phyloP scores from a whole-genome alignment of 2,113 vertebrate species.

The Hippocampus barbouri region DNA sequence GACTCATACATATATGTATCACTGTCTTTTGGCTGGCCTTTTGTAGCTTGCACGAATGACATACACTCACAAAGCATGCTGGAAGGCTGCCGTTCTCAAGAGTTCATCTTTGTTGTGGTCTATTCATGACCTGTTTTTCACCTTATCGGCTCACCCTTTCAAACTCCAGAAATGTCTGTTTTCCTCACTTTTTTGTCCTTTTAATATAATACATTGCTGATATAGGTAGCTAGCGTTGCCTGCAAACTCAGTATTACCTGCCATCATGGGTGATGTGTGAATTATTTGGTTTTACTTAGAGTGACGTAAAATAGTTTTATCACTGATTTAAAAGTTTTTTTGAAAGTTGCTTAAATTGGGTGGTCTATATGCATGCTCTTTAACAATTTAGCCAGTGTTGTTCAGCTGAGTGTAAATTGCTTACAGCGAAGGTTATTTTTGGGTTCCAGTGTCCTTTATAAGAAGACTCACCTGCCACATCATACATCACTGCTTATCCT shows the following conservation, averaged over 20 bases:
- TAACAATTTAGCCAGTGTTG: not conserved
- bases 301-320: not conserved
- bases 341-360: constrained; percentile 8
- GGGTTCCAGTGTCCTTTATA: not conserved
- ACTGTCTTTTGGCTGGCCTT: constrained; percentile 31
- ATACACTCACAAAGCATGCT: constrained; percentile 52
- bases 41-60: constrained; percentile 56
- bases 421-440: not conserved
- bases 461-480: not conserved
- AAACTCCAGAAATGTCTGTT: not conserved
- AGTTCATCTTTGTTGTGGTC: constrained; percentile 14
- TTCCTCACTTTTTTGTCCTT: constrained; percentile 4
- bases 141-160: constrained; percentile 9
- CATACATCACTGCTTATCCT: not conserved
- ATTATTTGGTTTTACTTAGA: constrained; percentile 5
- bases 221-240: constrained; percentile 4
- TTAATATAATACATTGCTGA: not conserved
- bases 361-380: not conserved
- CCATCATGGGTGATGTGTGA: constrained; percentile 5
- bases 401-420: not conserved
- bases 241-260: constrained; percentile 17
- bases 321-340: constrained; percentile 11
- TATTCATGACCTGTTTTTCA: constrained; percentile 16
- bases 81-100: constrained; percentile 21
- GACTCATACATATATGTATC: constrained; percentile 23